Percentiles rank a stretch among this genome's conserved stretches.
Conservation (phyloP, 2,113 vertebrate species). For the Vireo altiloquus region DNA sequence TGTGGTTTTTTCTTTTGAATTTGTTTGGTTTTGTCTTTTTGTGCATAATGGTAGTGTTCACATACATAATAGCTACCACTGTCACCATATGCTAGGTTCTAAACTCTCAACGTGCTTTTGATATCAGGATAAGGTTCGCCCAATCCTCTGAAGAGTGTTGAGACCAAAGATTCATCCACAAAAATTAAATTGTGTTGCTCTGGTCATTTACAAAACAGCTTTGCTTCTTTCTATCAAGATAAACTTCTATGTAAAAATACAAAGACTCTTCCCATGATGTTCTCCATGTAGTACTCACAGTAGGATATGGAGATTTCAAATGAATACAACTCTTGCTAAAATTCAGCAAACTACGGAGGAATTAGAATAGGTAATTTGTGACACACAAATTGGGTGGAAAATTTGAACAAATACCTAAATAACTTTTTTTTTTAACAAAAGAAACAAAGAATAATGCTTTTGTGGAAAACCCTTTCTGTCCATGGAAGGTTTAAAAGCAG, state of each 20-base stretch:
- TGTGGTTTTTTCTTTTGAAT: neutral
- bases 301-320: neutral
- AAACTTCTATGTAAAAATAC: neutral
- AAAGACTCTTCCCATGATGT: neutral
- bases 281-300: neutral
- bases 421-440: neutral
- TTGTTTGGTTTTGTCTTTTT: neutral
- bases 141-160: neutral
- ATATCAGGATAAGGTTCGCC: neutral
- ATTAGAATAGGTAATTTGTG: neutral
- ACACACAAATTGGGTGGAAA: neutral
- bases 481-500: neutral
- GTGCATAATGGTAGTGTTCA: neutral
- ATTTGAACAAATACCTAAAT: neutral
- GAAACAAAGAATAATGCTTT: neutral
- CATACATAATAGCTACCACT: neutral
- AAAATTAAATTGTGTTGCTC: neutral
- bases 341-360: neutral
- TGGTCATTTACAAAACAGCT: neutral
- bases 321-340: neutral
- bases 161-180: neutral
- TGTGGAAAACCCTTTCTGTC: neutral
- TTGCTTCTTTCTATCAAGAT: neutral
- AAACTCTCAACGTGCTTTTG: neutral
- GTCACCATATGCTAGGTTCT: neutral